These are phyloP conservation scores for Bombus terrestris DNA, from an alignment of 1,140 invertebrate species.

Conservation along the genomic window DNA sequence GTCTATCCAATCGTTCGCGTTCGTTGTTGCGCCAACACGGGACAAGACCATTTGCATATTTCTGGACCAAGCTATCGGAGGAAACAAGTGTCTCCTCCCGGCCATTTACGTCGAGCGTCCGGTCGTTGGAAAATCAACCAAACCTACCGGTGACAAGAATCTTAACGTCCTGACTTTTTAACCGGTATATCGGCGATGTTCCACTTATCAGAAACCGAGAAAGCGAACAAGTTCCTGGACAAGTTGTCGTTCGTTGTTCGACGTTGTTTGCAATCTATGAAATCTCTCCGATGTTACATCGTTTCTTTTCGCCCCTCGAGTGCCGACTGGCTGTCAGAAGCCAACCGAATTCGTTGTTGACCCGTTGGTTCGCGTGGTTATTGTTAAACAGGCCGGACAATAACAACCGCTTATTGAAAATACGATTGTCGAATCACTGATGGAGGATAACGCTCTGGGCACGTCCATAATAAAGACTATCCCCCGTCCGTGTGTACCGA, in stretches of 20 bases:
- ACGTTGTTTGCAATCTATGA: background rate
- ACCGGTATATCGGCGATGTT: background rate
- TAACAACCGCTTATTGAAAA: constrained; percentile 71
- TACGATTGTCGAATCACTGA: constrained; percentile 74
- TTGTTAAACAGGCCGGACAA: constrained; percentile 52
- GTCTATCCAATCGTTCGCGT: constrained; percentile 62
- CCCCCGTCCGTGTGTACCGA: constrained; percentile 27
- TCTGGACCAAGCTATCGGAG: constrained; percentile 56
- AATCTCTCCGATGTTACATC: background rate
- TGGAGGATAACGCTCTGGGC: constrained; percentile 67
- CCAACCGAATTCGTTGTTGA: constrained; percentile 33
- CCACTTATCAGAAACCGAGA: constrained; percentile 7
- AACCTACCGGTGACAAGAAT: constrained; percentile 28
- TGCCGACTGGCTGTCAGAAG: background rate
- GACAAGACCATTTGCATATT: constrained; percentile 65
- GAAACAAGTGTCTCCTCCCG: constrained; percentile 62
- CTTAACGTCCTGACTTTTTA: background rate
- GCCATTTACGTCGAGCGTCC: constrained; percentile 48
- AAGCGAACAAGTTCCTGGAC: background rate
- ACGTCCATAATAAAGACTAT: constrained; percentile 68
- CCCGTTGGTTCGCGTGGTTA: constrained; percentile 15
- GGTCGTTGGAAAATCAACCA: constrained; percentile 62
- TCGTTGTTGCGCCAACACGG: constrained; percentile 35
- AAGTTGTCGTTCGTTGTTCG: background rate
- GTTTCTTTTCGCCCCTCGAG: no score